Evolutionary conservation across 1,140 invertebrate species (phyloP).

Genomic region (Macrobrachium rosenbergii): DNA sequence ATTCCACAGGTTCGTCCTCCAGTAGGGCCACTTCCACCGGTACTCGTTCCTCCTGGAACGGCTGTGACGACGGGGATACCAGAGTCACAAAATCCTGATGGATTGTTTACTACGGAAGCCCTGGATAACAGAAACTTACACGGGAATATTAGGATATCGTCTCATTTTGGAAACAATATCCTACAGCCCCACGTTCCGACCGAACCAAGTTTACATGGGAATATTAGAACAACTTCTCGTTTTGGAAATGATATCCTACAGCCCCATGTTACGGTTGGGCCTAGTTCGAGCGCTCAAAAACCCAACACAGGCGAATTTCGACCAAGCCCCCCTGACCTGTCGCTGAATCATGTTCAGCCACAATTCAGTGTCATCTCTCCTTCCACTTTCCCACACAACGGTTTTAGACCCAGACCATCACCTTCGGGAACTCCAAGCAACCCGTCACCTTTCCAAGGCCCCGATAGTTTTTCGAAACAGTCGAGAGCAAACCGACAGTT

Average conservation of each 20-base stretch:
- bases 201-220: no score
- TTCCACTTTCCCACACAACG: not conserved
- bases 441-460: no score
- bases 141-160: not conserved
- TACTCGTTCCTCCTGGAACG: not conserved
- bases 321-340: conserved; percentile 17
- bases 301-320: not conserved
- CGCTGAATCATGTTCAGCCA: not conserved
- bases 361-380: not conserved
- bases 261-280: not conserved
- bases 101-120: no score
- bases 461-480: no score
- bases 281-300: not conserved
- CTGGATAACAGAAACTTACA: not conserved
- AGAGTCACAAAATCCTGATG: no score
- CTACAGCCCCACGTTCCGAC: not conserved
- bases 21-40: not conserved
- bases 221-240: not conserved
- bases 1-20: not conserved
- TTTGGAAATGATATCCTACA: no score
- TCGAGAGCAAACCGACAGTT: no score
- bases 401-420: not conserved
- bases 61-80: not conserved
- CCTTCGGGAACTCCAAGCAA: not conserved
- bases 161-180: not conserved